Evolutionary conservation across 92 coral and sea anemone genomes (phyloP).

Genomic region (Palythoa caribaeorum): DNA sequence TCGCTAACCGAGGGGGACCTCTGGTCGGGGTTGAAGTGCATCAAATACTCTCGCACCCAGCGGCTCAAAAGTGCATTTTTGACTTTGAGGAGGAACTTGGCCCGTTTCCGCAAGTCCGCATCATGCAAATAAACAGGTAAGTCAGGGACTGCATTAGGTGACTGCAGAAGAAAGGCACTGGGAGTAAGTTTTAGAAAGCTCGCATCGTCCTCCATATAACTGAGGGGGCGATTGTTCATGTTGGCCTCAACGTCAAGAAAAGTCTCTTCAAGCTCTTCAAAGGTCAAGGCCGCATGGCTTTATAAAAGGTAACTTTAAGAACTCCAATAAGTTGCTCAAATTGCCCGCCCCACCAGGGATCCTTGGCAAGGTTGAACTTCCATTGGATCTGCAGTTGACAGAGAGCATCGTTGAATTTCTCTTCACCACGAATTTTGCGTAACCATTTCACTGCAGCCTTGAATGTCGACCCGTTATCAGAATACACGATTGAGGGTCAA

Average conservation of each 20-base stretch:
- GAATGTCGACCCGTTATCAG: conserved; percentile 29
- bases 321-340: conserved; percentile 16
- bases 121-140: conserved; percentile 1
- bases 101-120: neutral
- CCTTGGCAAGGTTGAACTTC: conserved; percentile 11
- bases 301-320: conserved; percentile 2
- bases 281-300: neutral
- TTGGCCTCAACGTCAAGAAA: neutral
- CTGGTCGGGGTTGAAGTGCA: neutral
- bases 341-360: conserved; percentile 33
- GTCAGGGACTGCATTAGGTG: neutral
- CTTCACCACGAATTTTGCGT: neutral
- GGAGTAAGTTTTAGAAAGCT: neutral
- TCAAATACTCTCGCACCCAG: neutral
- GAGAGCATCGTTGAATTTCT: conserved; percentile 13
- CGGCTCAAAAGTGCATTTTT: conserved; percentile 7
- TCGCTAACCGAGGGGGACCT: conserved; percentile 2
- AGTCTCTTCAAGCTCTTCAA: conserved; percentile 11
- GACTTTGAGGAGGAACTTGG: conserved; percentile 21
- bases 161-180: neutral
- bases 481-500: conserved; percentile 2
- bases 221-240: neutral
- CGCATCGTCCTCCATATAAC: conserved; percentile 5
- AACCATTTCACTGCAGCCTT: conserved; percentile 23
- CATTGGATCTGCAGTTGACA: neutral